A percentile compares a stretch with the other conserved stretches of the same genome.
Conservation (phyloP, 2,113 vertebrate genomes). For the Tylochromis polylepis region DNA sequence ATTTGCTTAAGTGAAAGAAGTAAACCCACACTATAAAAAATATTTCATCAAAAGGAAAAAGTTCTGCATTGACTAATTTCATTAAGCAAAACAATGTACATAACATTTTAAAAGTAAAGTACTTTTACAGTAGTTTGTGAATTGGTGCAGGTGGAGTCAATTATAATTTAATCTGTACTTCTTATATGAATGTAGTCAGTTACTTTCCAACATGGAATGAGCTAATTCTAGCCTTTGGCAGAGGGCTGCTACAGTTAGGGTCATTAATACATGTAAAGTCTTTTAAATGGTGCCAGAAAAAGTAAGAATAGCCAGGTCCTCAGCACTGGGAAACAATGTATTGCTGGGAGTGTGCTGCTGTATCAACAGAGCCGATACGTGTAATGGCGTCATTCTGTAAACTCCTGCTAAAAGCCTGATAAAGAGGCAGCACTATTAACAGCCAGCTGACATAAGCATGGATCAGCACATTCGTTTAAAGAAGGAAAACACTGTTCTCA, state of each 20-base stretch:
- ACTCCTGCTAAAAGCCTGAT: conserved; percentile 66
- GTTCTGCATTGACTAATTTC: background rate
- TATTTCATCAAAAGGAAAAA: background rate
- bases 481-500: conserved; percentile 27
- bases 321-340: conserved; percentile 54
- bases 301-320: conserved; percentile 45
- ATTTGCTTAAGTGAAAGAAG: background rate
- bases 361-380: conserved; percentile 58
- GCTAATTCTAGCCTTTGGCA: conserved; percentile 8
- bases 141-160: background rate
- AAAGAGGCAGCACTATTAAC: conserved; percentile 61
- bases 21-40: background rate
- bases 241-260: conserved; percentile 11
- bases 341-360: conserved; percentile 58
- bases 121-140: background rate
- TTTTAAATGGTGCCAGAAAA: conserved; percentile 46
- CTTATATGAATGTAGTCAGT: background rate
- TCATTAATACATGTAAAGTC: conserved; percentile 10
- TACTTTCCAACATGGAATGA: background rate
- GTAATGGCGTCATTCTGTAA: conserved; percentile 52
- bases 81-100: background rate
- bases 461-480: conserved; percentile 40
- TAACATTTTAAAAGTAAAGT: background rate
- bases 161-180: background rate
- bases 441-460: conserved; percentile 51